Conservation (phyloP, 2,113 vertebrate species). For the Podocnemis expansa region DNA sequence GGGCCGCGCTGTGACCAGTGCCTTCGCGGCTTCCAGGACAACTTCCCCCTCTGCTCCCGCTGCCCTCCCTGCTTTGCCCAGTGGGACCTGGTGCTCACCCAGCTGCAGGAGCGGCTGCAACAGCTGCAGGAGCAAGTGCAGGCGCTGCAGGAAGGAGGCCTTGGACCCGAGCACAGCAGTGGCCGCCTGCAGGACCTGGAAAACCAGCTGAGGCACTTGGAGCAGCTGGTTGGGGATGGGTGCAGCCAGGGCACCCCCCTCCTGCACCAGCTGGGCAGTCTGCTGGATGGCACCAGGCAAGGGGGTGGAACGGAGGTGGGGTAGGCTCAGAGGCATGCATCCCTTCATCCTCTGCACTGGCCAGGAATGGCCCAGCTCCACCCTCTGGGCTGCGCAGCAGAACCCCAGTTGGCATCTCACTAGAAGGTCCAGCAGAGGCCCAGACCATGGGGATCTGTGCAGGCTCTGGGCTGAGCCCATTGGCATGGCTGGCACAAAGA, state of each 20-base stretch:
- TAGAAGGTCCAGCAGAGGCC: neutral
- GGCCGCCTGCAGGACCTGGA: constrained; percentile 78
- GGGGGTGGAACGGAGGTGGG: neutral
- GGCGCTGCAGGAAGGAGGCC: constrained; percentile 69
- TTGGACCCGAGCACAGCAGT: constrained; percentile 51
- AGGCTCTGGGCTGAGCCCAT: neutral
- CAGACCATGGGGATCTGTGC: neutral
- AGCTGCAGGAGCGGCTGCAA: constrained; percentile 72
- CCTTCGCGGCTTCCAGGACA: constrained; percentile 80
- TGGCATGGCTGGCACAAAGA: neutral
- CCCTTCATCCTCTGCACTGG: neutral
- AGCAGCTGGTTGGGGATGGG: constrained; percentile 64
- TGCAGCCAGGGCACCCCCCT: constrained; percentile 19
- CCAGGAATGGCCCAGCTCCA: neutral
- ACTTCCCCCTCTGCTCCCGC: constrained; percentile 79
- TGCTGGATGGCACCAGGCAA: constrained; percentile 45
- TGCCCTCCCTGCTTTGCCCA: constrained; percentile 89
- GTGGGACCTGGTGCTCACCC: constrained; percentile 79
- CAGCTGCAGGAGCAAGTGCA: constrained; percentile 50
- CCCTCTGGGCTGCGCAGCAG: neutral
- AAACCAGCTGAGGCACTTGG: constrained; percentile 68
- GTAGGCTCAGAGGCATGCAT: neutral
- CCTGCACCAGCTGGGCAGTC: neutral
- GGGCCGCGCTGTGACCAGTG: constrained; percentile 81
- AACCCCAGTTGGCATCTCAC: neutral